Percentiles rank a stretch among this genome's conserved stretches.
Conservation (phyloP, 2,888 invertebrate species). For the Dendrolimus houi region DNA sequence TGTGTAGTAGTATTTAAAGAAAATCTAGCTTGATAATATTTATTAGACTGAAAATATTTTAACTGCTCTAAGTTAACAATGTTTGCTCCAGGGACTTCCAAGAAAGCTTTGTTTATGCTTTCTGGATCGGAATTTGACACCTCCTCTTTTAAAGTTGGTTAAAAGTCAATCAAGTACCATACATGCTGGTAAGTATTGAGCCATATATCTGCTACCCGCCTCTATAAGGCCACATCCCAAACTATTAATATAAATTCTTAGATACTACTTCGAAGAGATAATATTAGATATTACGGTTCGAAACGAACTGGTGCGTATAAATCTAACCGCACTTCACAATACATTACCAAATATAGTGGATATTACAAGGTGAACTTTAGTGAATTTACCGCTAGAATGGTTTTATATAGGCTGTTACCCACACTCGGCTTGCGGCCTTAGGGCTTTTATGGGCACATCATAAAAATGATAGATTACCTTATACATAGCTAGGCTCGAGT, state of each 20-base stretch:
- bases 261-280: background rate
- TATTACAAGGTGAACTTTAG: conserved; percentile 47
- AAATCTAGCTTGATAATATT: no score
- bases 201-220: background rate
- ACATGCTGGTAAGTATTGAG: no score
- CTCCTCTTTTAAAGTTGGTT: no score
- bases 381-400: conserved; percentile 54
- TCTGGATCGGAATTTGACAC: no score
- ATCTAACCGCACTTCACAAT: conserved; percentile 13
- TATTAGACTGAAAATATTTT: no score
- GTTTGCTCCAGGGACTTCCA: no score
- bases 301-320: background rate
- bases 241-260: background rate
- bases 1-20: no score
- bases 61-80: no score
- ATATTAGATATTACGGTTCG: background rate
- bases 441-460: conserved; percentile 58
- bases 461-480: conserved; percentile 69
- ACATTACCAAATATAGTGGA: conserved; percentile 37
- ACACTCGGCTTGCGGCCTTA: conserved; percentile 64
- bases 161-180: no score
- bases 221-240: background rate
- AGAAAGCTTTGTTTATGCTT: no score
- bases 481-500: background rate
- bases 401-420: conserved; percentile 67